Conservation (phyloP, 2,888 invertebrate species). For the Torymus tubicola region DNA sequence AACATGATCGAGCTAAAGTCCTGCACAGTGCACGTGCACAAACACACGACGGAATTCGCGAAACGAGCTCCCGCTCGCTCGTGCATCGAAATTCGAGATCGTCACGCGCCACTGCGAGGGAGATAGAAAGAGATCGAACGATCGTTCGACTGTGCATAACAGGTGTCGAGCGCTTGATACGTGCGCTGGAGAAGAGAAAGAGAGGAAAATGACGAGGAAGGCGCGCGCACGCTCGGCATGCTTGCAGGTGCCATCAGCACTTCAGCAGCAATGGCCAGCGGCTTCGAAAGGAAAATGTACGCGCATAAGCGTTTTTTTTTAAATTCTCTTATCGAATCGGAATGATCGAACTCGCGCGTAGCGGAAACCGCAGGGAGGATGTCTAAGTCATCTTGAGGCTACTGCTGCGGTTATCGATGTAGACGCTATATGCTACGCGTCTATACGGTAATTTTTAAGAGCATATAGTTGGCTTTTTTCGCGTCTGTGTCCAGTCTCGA, state of each 20-base stretch:
- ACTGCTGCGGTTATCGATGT: constrained; percentile 3
- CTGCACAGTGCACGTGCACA: no score
- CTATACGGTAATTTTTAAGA: no score
- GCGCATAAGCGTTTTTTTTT: not conserved
- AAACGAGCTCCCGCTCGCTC: not conserved
- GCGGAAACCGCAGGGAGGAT: not conserved
- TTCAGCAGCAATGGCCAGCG: not conserved
- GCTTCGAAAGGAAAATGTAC: constrained; percentile 23
- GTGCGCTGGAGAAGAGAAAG: constrained; percentile 17
- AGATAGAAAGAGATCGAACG: no score
- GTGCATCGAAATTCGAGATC: constrained; percentile 36
- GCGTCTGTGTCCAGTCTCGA: not conserved
- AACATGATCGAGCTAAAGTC: no score
- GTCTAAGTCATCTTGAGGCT: not conserved
- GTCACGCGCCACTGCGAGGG: constrained; percentile 23
- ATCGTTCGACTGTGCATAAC: no score
- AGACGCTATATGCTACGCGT: no score
- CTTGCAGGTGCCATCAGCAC: constrained; percentile 18
- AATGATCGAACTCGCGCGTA: not conserved
- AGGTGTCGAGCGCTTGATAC: not conserved
- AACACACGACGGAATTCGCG: no score
- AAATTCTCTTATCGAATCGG: constrained; percentile 21
- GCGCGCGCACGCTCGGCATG: not conserved
- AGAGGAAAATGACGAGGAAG: constrained; percentile 10
- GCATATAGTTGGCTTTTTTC: not conserved